Evolutionary conservation across 2,888 invertebrate species (phyloP), one percentile per base, ranked within the genome.

Genomic region (Stenichneumon culpator): DNA sequence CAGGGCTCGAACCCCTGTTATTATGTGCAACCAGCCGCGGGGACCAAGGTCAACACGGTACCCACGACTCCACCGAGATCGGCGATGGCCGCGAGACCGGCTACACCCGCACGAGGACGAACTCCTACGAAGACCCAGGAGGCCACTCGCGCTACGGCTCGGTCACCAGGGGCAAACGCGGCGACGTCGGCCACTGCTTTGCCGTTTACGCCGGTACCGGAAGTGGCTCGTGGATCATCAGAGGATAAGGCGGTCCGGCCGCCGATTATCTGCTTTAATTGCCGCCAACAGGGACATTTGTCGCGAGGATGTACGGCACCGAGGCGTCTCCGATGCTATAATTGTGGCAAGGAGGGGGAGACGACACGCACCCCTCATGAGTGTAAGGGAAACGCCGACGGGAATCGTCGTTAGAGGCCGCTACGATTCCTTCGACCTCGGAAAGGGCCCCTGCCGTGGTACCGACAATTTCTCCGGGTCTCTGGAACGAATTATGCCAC

Each of bases 101-200:
- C 32, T 5, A 32, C 32, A 0, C 32, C 32, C 32, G 32, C 32
- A 32, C 32, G 32, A 0, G 32, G 5, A 0, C 32, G 32, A 5
- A 32, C 32, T 32, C 32, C 32, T 5, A 32, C 32, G 32, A 32
- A 5, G 5, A 5, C 32, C 0, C 32, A 32, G 5, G 32, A 32
- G 5, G 5, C 32, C 0, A 0, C 32, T 5, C 32, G 5, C 5
- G 0, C 32, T 5, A 0, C 32, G 0, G 32, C 0, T 0, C 32
- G 6, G 32, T 32, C 32, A 0, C 32, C 32, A 5, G 32, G 32
- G 32, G 5, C 5, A 32, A 0, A 6, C 0, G 32, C 32, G 32
- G 0, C 32, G 32, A 6, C 5, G 32, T 32, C 32, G 5, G 32
- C 6, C 6, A 32, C 32, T 0, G 32, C 32, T 5, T 6, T 32